Evolutionary conservation across 2,797 vertebrate species (phyloP).

Genomic region (Protonibea diacanthus): DNA sequence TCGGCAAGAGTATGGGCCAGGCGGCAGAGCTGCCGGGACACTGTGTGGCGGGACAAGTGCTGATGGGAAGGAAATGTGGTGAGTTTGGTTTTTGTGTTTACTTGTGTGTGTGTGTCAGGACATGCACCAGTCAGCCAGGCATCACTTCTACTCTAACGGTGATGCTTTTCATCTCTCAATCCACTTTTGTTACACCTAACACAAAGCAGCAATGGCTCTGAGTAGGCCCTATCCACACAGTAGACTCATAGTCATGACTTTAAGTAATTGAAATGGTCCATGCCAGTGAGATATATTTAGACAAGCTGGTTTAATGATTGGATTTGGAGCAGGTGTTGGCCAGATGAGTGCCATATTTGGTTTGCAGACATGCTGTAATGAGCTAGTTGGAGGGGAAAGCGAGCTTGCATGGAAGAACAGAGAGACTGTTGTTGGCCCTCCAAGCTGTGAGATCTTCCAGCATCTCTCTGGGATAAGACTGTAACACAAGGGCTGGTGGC

Average conservation of each 20-base stretch:
- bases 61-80: conserved; percentile 92
- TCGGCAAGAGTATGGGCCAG: conserved; percentile 85
- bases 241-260: conserved; percentile 52
- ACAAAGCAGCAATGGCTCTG: conserved; percentile 27
- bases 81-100: conserved; percentile 70
- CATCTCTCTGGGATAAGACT: conserved; percentile 71
- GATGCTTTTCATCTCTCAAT: conserved; percentile 19
- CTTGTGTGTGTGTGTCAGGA: conserved; percentile 1
- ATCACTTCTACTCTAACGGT: not conserved
- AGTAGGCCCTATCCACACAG: conserved; percentile 38
- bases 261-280: conserved; percentile 68
- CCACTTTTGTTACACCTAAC: conserved; percentile 33
- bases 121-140: conserved; percentile 9
- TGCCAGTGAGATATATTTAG: conserved; percentile 76
- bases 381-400: conserved; percentile 60
- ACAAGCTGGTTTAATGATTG: conserved; percentile 80
- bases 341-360: conserved; percentile 82
- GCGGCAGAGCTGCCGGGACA: conserved; percentile 81
- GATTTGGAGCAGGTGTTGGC: conserved; percentile 81
- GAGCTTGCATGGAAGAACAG: conserved; percentile 70
- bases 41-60: conserved; percentile 89
- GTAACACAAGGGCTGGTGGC: conserved; percentile 61
- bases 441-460: conserved; percentile 74
- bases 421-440: conserved; percentile 77
- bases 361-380: conserved; percentile 78